Base-by-base conservation (phyloP, 2,888 invertebrate genomes). In the Hybos culiciformis region DNA sequence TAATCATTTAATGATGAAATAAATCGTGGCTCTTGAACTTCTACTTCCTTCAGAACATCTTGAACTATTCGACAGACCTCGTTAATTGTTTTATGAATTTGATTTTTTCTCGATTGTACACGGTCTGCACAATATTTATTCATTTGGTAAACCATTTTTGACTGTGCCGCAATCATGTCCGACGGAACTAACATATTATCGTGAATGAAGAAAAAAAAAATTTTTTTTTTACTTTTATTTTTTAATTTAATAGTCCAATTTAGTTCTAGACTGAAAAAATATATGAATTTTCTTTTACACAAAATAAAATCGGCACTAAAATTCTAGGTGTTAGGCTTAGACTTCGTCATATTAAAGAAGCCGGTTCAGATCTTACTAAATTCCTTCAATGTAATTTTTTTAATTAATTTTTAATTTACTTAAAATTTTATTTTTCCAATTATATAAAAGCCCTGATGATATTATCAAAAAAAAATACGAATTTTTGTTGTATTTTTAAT, bases 141-240 rank as follows among this genome's bases (percentile, higher is more conserved):
- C 73, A 94, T 80, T 70, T 94, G 93, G 69, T 92, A 93, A 60
- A 91, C 81, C 75, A 92, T 85, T 68, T 91, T 91, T 57, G 90
- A 86, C 72, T 92, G 92, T 53, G 92, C 87, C 60, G 87, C 86
- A 73, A 93, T 79, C 87, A 91, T 90, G 70, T 88, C 88, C 61
- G 87, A 81, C 59, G 88, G 88, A 66, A 90, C 88, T 67, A 90
- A 75, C 88, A 90, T 88, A 11, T 29, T 31, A n/a, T 29, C 9
- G 29, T 40, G 19, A 5, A n/a, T 18, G 21, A 21, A 9, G 17
- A 17, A 32, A 37, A 20, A 39, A 19, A 12, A 5, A 19, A 29
- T 31, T 32, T 23, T n/a, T n/a, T n/a, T n/a, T 23, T 26, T 34
- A 39, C 20, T n/a, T 6, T 20, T 18, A 24, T 39, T 40, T n/a